phyloP scores from a whole-genome alignment of 2,888 invertebrate genomes.

The Drosophila kambysellisi region DNA sequence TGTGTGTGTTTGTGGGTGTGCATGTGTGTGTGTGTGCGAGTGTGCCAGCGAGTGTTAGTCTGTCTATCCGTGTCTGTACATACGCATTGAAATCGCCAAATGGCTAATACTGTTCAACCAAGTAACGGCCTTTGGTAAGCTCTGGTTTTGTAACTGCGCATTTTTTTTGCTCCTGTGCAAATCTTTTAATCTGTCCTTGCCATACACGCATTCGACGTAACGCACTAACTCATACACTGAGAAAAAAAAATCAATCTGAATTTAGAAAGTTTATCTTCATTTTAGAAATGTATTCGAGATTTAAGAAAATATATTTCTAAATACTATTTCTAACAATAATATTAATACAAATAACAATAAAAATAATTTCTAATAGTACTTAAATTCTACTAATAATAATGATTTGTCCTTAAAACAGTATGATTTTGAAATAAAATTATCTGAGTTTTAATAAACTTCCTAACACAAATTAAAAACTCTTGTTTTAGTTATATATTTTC shows the following conservation, averaged over 20 bases:
- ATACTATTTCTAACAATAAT: neutral
- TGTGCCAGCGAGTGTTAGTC: slow-evolving; percentile 2
- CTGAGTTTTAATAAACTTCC: neutral
- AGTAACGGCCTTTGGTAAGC: slow-evolving; percentile 35
- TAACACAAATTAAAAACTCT: too few relatives aligned
- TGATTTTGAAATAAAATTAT: neutral
- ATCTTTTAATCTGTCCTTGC: slow-evolving; percentile 77
- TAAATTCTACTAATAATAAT: neutral
- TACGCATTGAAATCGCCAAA: slow-evolving; percentile 53
- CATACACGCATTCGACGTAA: slow-evolving; percentile 40
- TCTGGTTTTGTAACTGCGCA: slow-evolving; percentile 26
- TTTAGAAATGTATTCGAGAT: neutral
- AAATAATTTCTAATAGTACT: neutral
- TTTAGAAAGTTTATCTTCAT: neutral
- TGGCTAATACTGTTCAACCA: slow-evolving; percentile 32
- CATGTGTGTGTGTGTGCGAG: slow-evolving; percentile 16
- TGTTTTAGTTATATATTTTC: neutral
- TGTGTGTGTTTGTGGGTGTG: slow-evolving; percentile 15
- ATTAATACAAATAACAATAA: neutral
- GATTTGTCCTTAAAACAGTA: neutral
- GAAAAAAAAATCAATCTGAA: too few relatives aligned
- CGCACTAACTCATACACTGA: slow-evolving; percentile 5
- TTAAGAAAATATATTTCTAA: neutral
- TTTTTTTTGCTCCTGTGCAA: slow-evolving; percentile 37
- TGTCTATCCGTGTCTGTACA: slow-evolving; percentile 27